These are phyloP conservation scores for Ara ararauna DNA, from an alignment of 2,797 vertebrate species.

Conservation along the genomic window DNA sequence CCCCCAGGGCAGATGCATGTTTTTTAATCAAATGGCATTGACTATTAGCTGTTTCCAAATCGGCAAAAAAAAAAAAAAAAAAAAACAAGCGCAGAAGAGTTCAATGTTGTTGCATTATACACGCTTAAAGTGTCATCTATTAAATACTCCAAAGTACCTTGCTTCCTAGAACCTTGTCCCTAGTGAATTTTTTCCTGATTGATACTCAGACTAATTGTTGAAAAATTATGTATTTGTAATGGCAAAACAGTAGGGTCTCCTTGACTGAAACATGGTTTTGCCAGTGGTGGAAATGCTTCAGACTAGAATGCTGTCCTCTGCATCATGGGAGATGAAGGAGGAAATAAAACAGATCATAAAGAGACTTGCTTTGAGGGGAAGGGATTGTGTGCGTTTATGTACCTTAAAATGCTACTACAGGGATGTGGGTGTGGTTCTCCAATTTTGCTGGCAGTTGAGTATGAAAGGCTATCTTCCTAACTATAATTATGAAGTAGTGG, in stretches of 20 bases:
- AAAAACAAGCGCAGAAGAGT: neutral
- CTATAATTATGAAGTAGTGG: fast-evolving
- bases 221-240: neutral
- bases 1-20: neutral
- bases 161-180: conserved; percentile 15
- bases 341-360: fast-evolving
- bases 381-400: neutral
- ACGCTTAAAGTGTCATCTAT: conserved; percentile 38
- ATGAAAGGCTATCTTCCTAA: neutral
- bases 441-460: fast-evolving
- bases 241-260: neutral
- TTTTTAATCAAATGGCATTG: neutral
- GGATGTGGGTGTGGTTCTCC: neutral
- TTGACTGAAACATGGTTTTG: neutral
- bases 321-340: neutral
- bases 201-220: neutral
- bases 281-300: neutral
- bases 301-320: fast-evolving
- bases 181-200: neutral
- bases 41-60: neutral
- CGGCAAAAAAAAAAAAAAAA: neutral
- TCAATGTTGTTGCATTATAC: conserved; percentile 6
- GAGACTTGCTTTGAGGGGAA: neutral
- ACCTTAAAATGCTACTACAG: fast-evolving
- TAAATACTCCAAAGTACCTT: conserved; percentile 26